These are phyloP conservation scores for Bhutanitis thaidina DNA, from an alignment of 2,888 invertebrate genomes.

Conservation along the genomic window DNA sequence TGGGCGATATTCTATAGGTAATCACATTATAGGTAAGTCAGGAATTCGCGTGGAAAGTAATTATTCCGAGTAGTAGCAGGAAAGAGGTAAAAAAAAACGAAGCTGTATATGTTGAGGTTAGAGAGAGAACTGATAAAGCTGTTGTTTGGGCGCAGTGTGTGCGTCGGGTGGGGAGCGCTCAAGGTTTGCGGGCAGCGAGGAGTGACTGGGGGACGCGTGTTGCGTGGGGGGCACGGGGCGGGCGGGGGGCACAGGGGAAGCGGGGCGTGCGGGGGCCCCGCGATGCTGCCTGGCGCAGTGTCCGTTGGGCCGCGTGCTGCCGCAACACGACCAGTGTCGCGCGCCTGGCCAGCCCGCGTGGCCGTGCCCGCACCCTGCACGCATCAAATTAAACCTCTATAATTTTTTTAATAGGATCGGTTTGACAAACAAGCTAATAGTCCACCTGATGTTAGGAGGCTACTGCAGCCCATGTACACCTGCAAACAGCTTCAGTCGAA, in stretches of 20 bases:
- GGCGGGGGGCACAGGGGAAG: neutral
- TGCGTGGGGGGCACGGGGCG: neutral
- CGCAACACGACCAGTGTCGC: constrained; percentile 92
- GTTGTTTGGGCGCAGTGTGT: neutral
- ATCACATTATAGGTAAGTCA: too few relatives aligned
- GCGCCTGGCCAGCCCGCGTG: constrained; percentile 89
- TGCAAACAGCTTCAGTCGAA: too few relatives aligned
- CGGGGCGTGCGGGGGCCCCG: neutral
- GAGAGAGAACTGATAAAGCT: constrained; percentile 77
- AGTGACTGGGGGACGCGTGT: neutral
- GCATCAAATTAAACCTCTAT: neutral
- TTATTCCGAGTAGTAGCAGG: too few relatives aligned
- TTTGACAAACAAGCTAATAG: too few relatives aligned
- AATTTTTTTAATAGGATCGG: too few relatives aligned
- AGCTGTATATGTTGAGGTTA: too few relatives aligned
- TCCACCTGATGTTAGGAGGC: too few relatives aligned
- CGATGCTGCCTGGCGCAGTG: constrained; percentile 67
- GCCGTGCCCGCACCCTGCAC: constrained; percentile 87
- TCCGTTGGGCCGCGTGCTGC: constrained; percentile 80
- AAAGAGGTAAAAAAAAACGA: too few relatives aligned
- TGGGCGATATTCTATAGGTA: neutral
- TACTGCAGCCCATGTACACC: too few relatives aligned
- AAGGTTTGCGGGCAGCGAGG: neutral
- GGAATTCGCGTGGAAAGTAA: too few relatives aligned
- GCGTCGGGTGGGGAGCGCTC: neutral